Percentiles rank a stretch among this genome's conserved stretches.
Conservation (phyloP, 2,113 vertebrate species). For the Myotis davidii region DNA sequence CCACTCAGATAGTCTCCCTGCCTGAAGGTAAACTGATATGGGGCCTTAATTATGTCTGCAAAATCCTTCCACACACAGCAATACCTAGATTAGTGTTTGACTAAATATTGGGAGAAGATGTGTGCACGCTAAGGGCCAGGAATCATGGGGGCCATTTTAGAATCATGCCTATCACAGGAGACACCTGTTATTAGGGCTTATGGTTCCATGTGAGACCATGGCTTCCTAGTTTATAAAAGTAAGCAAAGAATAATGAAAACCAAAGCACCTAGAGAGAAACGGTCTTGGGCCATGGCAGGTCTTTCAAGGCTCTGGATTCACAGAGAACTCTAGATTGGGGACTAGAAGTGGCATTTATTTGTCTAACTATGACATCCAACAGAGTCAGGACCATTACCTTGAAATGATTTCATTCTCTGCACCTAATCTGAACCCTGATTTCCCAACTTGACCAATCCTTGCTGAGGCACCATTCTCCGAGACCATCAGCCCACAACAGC, state of each 20-base stretch:
- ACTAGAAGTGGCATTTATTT: background rate
- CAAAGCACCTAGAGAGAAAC: background rate
- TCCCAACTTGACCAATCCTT: background rate
- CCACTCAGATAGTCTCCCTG: background rate
- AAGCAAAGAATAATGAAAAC: background rate
- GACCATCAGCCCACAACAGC: background rate
- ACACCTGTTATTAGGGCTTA: background rate
- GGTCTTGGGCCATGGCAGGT: background rate
- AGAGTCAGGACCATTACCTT: background rate
- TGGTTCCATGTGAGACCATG: background rate
- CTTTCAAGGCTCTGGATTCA: background rate
- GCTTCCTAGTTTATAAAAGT: background rate
- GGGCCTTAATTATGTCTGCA: background rate
- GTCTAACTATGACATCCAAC: background rate
- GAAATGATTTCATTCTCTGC: conserved; percentile 1
- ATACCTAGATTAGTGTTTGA: background rate
- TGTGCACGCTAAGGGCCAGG: background rate
- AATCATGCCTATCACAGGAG: background rate
- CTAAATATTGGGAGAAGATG: background rate
- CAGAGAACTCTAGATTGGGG: background rate
- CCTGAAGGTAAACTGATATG: background rate
- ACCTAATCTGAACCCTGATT: background rate
- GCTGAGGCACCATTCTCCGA: background rate
- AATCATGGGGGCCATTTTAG: background rate
- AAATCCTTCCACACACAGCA: conserved; percentile 8